Percentiles rank a stretch among this genome's conserved stretches.
phyloP scores from a whole-genome alignment of 2,797 vertebrate species.

The Danio choprae region DNA sequence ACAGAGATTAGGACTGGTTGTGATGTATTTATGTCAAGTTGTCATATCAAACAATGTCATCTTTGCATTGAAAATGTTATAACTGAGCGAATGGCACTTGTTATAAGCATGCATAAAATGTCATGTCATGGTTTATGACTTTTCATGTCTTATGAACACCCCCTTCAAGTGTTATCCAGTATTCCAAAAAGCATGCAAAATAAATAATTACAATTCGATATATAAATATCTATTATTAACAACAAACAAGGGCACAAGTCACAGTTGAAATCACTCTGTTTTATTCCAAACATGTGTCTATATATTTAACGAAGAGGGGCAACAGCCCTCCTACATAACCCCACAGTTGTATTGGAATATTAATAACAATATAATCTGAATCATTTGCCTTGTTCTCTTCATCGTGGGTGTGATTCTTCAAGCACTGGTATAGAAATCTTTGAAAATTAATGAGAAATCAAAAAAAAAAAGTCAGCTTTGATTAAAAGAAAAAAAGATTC shows the following conservation, averaged over 20 bases:
- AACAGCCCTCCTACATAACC: slow-evolving; percentile 65
- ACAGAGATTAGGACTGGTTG: too few relatives aligned
- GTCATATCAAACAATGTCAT: too few relatives aligned
- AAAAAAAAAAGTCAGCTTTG: slow-evolving; percentile 30
- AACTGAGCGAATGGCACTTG: too few relatives aligned
- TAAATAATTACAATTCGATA: too few relatives aligned
- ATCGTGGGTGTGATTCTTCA: slow-evolving; percentile 52
- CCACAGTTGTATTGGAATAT: slow-evolving; percentile 71
- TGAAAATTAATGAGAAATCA: slow-evolving; percentile 44
- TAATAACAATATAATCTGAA: slow-evolving; percentile 67
- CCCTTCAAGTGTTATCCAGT: too few relatives aligned
- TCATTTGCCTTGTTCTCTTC: slow-evolving; percentile 53
- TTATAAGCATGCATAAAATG: too few relatives aligned
- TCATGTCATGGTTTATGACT: too few relatives aligned
- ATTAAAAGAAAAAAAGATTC: slow-evolving; percentile 37
- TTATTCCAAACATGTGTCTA: slow-evolving; percentile 76
- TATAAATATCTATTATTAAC: neutral
- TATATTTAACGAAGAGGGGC: slow-evolving; percentile 75
- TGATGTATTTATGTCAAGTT: too few relatives aligned
- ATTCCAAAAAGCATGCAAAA: too few relatives aligned
- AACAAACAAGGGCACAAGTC: neutral
- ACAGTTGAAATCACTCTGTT: slow-evolving; percentile 57
- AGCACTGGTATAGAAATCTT: slow-evolving; percentile 65
- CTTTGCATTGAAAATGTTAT: too few relatives aligned
- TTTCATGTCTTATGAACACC: too few relatives aligned